Evolutionary conservation across 1,140 invertebrate species (phyloP), one percentile per base, ranked within the genome.

Genomic region (Asobara japonica): DNA sequence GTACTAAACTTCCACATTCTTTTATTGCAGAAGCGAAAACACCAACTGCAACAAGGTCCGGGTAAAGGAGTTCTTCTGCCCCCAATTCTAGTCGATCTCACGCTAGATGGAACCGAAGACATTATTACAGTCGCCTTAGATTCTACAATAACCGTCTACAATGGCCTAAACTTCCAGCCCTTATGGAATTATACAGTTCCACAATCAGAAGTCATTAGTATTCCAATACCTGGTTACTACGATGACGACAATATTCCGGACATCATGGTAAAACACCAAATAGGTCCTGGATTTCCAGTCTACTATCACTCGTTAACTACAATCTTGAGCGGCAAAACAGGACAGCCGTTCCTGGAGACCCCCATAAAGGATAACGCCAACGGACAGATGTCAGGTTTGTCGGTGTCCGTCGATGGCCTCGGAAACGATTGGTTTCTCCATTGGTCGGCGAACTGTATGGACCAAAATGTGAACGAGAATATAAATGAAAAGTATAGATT

Each of bases 201-300:
- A 4, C 88, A 89, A 73, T 89, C 90, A 18, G 89, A 91, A 83
- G 88, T 90, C 20, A 89, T 88, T 75, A 94, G 94, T 78, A 91
- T 93, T 73, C 94, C 94, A 31, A 91, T 94, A 25, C 93, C 93
- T 18, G 94, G 93, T 5, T 95, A 92, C 83, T 96, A 94, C 75
- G 94, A 96, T 81, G 90, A 91, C 74, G 95, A 96, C 81, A 88
- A 91, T 71, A 85, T 93, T n/a, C 94, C 94, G 0, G 95, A 96
- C 79, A 94, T 96, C 76, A 89, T 96, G 84, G 89, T 96, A 0
- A 94, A 94, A 78, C 94, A 94, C 80, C 91, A 94, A 78, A 90
- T 90, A 72, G 94, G 93, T 0, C 91, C 92, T 0, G 93, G 91
- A 7, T 94, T 91, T 83, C 93, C 93, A 1, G 86, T 92, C 0